These are phyloP conservation scores for Strix occidentalis DNA, from an alignment of 2,797 vertebrate species.

Conservation along the genomic window DNA sequence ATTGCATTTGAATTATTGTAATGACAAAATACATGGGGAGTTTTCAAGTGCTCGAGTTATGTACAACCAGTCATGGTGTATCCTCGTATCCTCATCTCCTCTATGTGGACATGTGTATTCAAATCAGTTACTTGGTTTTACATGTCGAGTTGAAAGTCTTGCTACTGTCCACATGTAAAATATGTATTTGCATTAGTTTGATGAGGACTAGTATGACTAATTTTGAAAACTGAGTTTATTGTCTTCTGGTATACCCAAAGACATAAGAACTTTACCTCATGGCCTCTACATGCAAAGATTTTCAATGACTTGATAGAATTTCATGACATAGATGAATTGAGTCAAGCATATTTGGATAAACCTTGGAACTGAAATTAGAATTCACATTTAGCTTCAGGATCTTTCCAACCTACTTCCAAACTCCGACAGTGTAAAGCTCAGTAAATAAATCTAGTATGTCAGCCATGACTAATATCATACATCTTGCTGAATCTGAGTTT, in stretches of 20 bases:
- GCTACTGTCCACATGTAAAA: background rate
- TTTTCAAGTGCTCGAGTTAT: background rate
- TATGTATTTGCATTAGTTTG: background rate
- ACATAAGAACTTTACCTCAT: background rate
- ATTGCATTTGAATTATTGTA: background rate
- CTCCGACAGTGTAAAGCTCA: background rate
- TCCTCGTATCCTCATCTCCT: background rate
- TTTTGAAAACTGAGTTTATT: background rate
- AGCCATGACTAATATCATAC: background rate
- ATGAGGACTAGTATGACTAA: background rate
- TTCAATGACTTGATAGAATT: background rate
- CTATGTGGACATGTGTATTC: background rate
- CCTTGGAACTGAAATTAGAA: background rate
- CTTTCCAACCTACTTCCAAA: slow-evolving; percentile 33
- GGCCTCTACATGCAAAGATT: background rate
- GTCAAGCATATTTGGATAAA: background rate
- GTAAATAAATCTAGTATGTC: slow-evolving; percentile 12
- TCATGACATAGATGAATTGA: background rate
- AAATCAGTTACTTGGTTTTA: background rate
- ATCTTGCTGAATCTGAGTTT: slow-evolving; percentile 13
- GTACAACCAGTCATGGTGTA: background rate
- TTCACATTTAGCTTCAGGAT: slow-evolving; percentile 25
- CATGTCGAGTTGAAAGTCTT: background rate
- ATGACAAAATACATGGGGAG: background rate
- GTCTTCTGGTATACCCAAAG: background rate